Base-by-base conservation (phyloP, 35 echinoderm and acorn worm species). In the Eucidaris tribuloides region DNA sequence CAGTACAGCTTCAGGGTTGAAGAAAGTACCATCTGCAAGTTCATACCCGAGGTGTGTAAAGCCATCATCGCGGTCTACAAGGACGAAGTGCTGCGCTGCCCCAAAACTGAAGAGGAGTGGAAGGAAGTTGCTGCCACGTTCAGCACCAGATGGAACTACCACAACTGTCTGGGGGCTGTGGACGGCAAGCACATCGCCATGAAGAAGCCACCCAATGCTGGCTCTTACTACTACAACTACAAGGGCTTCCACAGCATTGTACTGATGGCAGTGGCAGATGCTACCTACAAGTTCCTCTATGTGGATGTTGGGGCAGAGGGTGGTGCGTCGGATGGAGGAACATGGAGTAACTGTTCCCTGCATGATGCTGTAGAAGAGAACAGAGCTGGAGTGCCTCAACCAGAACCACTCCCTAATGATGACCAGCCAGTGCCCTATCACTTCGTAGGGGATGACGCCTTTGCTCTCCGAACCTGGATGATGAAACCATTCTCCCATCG, bases 401-500 rank as follows among this genome's bases (percentile, higher is more conserved):
- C 78, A 33, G 61, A 70, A 30, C 35, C 62, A 64, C 79, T 89
- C 18, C 86, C 41, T 18, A 61, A 63, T 43, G 45, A 68, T 40
- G 45, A 77, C 25, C 40, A 48, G 46, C 59, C 40, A 34, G 63
- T 89, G 41, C 86, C 78, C 32, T 82, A 82, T 82, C 42, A 77
- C 42, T 46, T 85, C 15, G 65, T 76, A 33, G 83, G 58, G 55
- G 79, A 82, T 83, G 87, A 82, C 45, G 59, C 60, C 6, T 89
- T 89, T 82, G 24, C 79, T 2, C 46, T 82, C 20, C 82, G 48
- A 76, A 72, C 42, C 18, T 61, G 56, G 46, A 46, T 83, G 19
- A 71, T 89, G 79, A 89, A 82, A 65, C 87, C 87, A 17, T 89
- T 79, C 42, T 58, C 79, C 60, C 60, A 64, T 64, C 60, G 60